phyloP scores from a whole-genome alignment of 2,888 invertebrate species.

The Apodemia hepburni region DNA sequence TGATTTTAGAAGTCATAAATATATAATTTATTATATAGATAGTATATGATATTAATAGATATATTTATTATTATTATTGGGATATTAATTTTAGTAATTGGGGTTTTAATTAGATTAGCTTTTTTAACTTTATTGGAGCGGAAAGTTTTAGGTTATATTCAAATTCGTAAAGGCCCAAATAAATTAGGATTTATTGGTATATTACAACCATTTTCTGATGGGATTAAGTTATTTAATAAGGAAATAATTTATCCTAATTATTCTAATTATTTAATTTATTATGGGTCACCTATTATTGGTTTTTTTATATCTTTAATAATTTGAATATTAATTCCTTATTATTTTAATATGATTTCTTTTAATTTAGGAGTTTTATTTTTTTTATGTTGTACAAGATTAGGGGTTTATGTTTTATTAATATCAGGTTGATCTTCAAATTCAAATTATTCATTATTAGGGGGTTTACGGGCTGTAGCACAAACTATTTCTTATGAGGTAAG shows the following conservation, averaged over 20 bases:
- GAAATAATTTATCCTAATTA: slow-evolving; percentile 78
- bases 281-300: slow-evolving; percentile 79
- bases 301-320: slow-evolving; percentile 81
- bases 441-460: slow-evolving; percentile 85
- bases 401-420: slow-evolving; percentile 82
- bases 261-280: slow-evolving; percentile 82
- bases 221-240: slow-evolving; percentile 85
- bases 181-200: slow-evolving; percentile 60
- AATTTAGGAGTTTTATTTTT: slow-evolving; percentile 82
- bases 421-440: slow-evolving; percentile 87
- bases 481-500: slow-evolving; percentile 77
- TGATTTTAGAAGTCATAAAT: slow-evolving; percentile 85
- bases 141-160: slow-evolving; percentile 83
- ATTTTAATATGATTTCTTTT: slow-evolving; percentile 75
- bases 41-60: slow-evolving; percentile 50
- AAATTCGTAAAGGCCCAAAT: slow-evolving; percentile 80
- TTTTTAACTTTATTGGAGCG: slow-evolving; percentile 88
- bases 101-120: slow-evolving; percentile 82
- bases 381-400: slow-evolving; percentile 82
- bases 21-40: slow-evolving; percentile 65
- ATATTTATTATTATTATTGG: slow-evolving; percentile 62
- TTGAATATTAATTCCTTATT: slow-evolving; percentile 81
- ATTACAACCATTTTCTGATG: slow-evolving; percentile 80
- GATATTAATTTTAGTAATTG: slow-evolving; percentile 77
- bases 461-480: slow-evolving; percentile 84